Conservation (phyloP, 1,140 invertebrate species). For the Drosophila tristis region DNA sequence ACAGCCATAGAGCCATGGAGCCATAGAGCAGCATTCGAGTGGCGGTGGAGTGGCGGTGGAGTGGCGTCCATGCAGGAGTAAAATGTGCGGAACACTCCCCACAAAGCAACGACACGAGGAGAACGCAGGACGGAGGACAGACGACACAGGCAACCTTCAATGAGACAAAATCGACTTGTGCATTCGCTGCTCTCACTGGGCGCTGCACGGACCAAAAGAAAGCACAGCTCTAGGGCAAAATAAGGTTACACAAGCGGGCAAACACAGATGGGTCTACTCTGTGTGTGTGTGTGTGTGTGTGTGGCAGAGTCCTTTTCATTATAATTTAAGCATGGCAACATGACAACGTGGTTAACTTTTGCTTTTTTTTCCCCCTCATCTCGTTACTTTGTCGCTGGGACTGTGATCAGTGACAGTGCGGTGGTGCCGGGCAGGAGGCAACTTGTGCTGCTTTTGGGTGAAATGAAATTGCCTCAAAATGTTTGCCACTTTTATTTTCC, state of each 20-base stretch:
- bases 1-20: constrained; percentile 29
- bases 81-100: constrained; percentile 34
- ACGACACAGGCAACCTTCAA: constrained; percentile 57
- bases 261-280: constrained; percentile 13
- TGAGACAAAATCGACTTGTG: constrained; percentile 74
- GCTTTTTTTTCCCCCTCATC: constrained; percentile 55
- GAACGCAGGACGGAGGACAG: not conserved
- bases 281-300: constrained; percentile 20
- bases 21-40: constrained; percentile 15
- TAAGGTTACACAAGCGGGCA: constrained; percentile 57
- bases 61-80: constrained; percentile 27
- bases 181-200: constrained; percentile 46
- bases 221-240: constrained; percentile 52
- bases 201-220: constrained; percentile 45
- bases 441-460: constrained; percentile 46
- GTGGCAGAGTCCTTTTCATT: constrained; percentile 77
- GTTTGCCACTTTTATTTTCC: constrained; percentile 68
- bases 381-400: constrained; percentile 69
- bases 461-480: constrained; percentile 79
- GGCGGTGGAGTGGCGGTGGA: not conserved
- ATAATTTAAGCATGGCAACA: constrained; percentile 81
- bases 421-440: not conserved
- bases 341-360: constrained; percentile 82
- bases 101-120: not conserved
- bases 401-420: constrained; percentile 67